phyloP scores from a whole-genome alignment of 2,888 invertebrate species.

The Nasonovia ribisnigri region DNA sequence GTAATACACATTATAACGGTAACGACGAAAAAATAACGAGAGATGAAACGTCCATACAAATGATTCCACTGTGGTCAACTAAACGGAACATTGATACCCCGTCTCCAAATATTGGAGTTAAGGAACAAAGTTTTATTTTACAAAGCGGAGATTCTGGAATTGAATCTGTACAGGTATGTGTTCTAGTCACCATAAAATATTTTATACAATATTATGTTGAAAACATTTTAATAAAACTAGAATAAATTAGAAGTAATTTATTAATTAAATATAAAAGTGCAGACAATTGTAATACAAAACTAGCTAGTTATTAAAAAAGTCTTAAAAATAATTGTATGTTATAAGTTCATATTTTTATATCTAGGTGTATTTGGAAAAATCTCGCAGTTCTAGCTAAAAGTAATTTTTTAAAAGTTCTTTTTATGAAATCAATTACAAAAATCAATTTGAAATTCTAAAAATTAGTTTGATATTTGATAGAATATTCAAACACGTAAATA shows the following conservation, averaged over 20 bases:
- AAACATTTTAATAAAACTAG: no score
- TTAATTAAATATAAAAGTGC: no score
- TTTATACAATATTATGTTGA: no score
- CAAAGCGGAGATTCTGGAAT: constrained; percentile 78
- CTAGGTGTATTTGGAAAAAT: neutral
- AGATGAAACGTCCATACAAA: constrained; percentile 69
- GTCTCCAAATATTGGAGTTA: constrained; percentile 77
- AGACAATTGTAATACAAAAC: no score
- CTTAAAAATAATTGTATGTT: no score
- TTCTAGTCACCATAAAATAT: no score
- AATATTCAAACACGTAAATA: neutral
- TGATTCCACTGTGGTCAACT: constrained; percentile 79
- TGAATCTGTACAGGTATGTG: constrained; percentile 78
- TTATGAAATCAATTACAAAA: neutral
- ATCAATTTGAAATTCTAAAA: neutral
- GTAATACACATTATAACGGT: constrained; percentile 6
- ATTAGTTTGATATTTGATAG: neutral
- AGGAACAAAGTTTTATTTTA: constrained; percentile 77
- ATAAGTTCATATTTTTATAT: neutral
- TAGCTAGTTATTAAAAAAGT: no score
- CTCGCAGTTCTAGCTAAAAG: neutral
- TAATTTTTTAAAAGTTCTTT: neutral
- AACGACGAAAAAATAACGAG: constrained; percentile 58
- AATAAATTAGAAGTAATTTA: no score
- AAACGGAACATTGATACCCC: constrained; percentile 74